Conservation (phyloP, 2,888 invertebrate species). For the Autographa gamma region DNA sequence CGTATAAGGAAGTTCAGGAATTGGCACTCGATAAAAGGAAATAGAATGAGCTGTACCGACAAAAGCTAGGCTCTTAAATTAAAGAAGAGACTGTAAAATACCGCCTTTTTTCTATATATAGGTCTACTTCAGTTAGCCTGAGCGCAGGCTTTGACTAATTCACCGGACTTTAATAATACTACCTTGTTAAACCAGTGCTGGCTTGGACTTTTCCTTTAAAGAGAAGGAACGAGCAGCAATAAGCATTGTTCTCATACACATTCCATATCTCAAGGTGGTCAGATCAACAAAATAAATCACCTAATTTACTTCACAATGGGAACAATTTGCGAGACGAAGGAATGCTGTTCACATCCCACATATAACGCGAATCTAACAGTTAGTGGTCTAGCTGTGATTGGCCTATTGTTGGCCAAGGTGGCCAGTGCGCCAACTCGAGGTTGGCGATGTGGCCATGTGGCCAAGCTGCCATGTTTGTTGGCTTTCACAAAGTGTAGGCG, state of each 20-base stretch:
- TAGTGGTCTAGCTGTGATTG: conserved; percentile 44
- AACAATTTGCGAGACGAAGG: conserved; percentile 53
- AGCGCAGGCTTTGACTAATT: too few species aligned
- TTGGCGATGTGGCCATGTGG: conserved; percentile 13
- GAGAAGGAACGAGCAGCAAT: too few species aligned
- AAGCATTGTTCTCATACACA: background rate
- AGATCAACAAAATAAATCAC: conserved; percentile 27
- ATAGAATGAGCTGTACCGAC: too few species aligned
- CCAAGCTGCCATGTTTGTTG: conserved; percentile 23
- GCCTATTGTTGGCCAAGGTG: conserved; percentile 49
- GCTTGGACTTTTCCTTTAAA: too few species aligned
- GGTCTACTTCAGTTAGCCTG: too few species aligned
- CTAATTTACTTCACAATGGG: conserved; percentile 49
- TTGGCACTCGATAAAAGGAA: too few species aligned
- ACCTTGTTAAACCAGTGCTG: too few species aligned
- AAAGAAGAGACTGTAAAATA: too few species aligned
- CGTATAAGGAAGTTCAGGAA: too few species aligned
- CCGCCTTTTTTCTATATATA: too few species aligned
- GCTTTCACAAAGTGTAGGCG: conserved; percentile 51
- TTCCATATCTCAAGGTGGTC: background rate
- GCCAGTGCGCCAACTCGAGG: conserved; percentile 14
- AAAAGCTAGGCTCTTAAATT: too few species aligned
- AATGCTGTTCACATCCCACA: conserved; percentile 51
- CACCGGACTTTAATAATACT: too few species aligned
- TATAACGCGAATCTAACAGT: conserved; percentile 48